Base-by-base conservation (phyloP, 2,888 invertebrate species). In the Didymodactylos carnosus region DNA sequence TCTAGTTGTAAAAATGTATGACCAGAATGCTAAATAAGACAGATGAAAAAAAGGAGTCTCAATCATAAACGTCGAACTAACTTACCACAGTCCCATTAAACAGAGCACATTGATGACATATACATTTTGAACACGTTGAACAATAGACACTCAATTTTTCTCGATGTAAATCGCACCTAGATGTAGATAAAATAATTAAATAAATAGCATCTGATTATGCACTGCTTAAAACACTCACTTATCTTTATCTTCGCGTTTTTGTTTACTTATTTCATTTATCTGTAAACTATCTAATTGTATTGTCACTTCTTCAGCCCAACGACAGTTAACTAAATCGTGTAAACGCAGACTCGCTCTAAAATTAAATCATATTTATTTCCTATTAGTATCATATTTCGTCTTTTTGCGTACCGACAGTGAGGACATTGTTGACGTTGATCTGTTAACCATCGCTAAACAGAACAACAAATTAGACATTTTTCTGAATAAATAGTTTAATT, bases 221-320 rank as follows among this genome's bases (percentile, higher is more conserved):
- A 49, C 23, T 11, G 23, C 8, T 10, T 23, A 49, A n/a, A 11
- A 49, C 2, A 49, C 49, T 49, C 23, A 49, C 49, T 49, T 49
- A 10, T 49, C 49, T 25, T 49, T 49, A 25, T 49, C 49, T 49
- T 49, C 49, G 13, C 53, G 51, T 62, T 51, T 40, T 72, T 72
- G 51, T 53, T 53, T 39, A 25, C 53, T 69, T 39, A 53, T 53
- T 39, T 41, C 53, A 35, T 19, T 29, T 3, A 62, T 35, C 76
- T 92, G 92, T 80, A 93, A 87, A 13, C 90, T 90, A 82, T 93
- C 92, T 74, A 94, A 87, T 82, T 93, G 92, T 81, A 91, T 90
- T 0, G 92, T 93, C 72, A 94, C 92, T 83, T 94, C 93, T 83
- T 92, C 92, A 7, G 92, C 92, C 94, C 94, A 94, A 77, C 93